A percentile compares a stretch with the other conserved stretches of the same genome.
These are phyloP conservation scores for Clostera curtula DNA, from an alignment of 2,888 invertebrate genomes.

Conservation along the genomic window DNA sequence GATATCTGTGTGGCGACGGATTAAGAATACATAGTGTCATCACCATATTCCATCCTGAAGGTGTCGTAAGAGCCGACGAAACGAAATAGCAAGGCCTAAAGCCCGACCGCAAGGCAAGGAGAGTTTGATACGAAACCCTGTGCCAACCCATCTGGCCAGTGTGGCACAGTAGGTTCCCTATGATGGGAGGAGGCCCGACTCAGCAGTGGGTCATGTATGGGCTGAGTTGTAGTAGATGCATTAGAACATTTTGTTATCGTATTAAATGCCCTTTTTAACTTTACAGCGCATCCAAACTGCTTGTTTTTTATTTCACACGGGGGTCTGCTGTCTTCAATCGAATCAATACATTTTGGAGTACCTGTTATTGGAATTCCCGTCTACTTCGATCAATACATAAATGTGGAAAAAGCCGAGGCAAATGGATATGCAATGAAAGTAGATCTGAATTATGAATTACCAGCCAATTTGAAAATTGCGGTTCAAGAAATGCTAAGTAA, in stretches of 20 bases:
- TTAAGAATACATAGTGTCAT: too few relatives aligned
- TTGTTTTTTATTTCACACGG: slow-evolving; percentile 44
- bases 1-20: too few relatives aligned
- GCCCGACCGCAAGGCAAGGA: too few relatives aligned
- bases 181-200: too few relatives aligned
- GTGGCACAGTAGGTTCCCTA: too few relatives aligned
- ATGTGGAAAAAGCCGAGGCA: slow-evolving; percentile 29
- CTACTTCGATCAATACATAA: slow-evolving; percentile 40
- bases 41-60: too few relatives aligned
- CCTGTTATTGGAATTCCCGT: slow-evolving; percentile 42
- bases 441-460: slow-evolving; percentile 24
- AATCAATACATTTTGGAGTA: slow-evolving; percentile 34
- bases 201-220: not conserved
- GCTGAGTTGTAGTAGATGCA: too few relatives aligned
- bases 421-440: slow-evolving; percentile 38
- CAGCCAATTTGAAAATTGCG: slow-evolving; percentile 28
- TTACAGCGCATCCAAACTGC: slow-evolving; percentile 40
- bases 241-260: too few relatives aligned
- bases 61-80: too few relatives aligned
- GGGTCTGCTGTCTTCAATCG: slow-evolving; percentile 38
- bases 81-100: too few relatives aligned
- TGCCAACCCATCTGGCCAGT: too few relatives aligned
- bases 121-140: too few relatives aligned
- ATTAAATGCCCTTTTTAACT: not conserved
- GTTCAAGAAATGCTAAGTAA: slow-evolving; percentile 31